Base-by-base conservation (phyloP, 2,797 vertebrate species). In the Uromys caudimaculatus region DNA sequence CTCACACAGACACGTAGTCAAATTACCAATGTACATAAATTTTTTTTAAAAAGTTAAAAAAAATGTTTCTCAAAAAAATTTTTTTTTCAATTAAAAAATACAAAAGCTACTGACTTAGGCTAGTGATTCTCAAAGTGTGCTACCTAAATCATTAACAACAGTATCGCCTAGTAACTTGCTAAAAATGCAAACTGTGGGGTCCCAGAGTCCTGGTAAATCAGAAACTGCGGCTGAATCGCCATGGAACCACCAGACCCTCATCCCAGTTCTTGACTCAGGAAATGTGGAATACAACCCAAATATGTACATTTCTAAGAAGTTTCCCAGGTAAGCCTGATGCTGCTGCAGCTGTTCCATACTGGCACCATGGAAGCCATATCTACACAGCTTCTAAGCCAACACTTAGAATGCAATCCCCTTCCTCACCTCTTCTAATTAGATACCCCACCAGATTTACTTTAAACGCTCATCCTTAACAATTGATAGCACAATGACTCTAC, bases 131-230 rank as follows among this genome's bases (percentile, higher is more conserved):
- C 83, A 85, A 71, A 78, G n/a, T 84, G 9, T 84, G 29, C 41
- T 76, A 47, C 29, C 77, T 91, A 50, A 91, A 76, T n/a, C 54
- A 81, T 62, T 13, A 91, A 52, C 35, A 90, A 84, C n/a, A 93
- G 11, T 24, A 38, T 54, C n/a, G 32, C 14, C 71, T 54, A 47
- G 5, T 88, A 88, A 84, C 23, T 13, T 76, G n/a, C 21, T 81
- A 47, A 50, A 91, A 90, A 64, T 62, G 14, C 54, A 38, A 93
- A 95, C 62, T 78, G 47, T 32, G 64, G 24, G 47, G 79, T 83
- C 60, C 62, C 89, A 38, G 6, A 76, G n/a, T 92, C n/a, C 47
- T 29, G 92, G 41, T 54, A 14, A 89, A 69, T 90, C 56, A 90
- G 38, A 89, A 84, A 78, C 60, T 52, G 4, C 38, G 7, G 8